Evolutionary conservation across 2,888 invertebrate species (phyloP).

Genomic region (Eurytoma adleriae): DNA sequence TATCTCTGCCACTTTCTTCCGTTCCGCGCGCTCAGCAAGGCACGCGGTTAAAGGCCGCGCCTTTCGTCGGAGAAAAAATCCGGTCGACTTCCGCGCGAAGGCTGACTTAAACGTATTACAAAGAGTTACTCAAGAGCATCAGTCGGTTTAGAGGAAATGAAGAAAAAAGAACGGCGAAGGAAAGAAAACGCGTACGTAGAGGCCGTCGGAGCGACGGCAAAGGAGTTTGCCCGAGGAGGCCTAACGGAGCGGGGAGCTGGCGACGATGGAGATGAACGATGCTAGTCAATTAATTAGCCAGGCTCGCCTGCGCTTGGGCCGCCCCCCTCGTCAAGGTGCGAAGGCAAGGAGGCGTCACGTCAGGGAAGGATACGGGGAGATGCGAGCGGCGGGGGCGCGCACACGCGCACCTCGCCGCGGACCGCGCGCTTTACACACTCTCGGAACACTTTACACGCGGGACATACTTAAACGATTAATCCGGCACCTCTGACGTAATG

Average conservation of each 20-base stretch:
- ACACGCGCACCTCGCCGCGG: constrained; percentile 60
- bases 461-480: constrained; percentile 14
- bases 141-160: background rate
- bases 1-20: background rate
- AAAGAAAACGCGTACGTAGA: constrained; percentile 22
- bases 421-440: constrained; percentile 4
- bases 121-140: background rate
- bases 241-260: no score
- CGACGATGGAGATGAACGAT: constrained; percentile 71
- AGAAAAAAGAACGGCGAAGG: no score
- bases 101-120: background rate
- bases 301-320: constrained; percentile 15
- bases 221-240: no score
- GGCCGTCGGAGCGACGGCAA: background rate
- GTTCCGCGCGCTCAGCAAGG: background rate
- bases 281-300: constrained; percentile 72
- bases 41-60: no score
- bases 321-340: constrained; percentile 54
- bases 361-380: constrained; percentile 31
- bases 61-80: no score
- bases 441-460: constrained; percentile 35
- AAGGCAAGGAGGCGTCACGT: constrained; percentile 23
- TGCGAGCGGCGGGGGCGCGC: constrained; percentile 55
- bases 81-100: no score
- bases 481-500: constrained; percentile 14